Base-by-base conservation (phyloP, 1,140 invertebrate species). In the Drosophila auraria region DNA sequence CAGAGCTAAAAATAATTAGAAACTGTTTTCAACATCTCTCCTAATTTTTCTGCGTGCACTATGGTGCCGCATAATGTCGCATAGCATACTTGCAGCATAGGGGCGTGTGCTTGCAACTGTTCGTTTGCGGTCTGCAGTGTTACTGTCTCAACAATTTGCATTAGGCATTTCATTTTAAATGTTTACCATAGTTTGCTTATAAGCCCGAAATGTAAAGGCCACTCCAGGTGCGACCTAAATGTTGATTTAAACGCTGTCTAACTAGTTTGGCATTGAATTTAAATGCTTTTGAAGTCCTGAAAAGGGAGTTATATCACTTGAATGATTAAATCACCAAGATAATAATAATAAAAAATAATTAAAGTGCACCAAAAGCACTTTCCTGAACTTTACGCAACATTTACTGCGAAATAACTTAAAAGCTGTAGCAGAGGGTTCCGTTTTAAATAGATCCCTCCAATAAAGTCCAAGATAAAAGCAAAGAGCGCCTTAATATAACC, bases 101-200 rank as follows among this genome's bases (percentile, higher is more conserved):
- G 83, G 70, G 64, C 80, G 62, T 70, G 47, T 56, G 53, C 69
- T 61, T 63, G 62, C 54, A 59, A 64, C 42, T 60, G 59, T 59
- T 70, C 54, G 45, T 54, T 51, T 75, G 61, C 69, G 50, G 64
- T 74, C 58, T 53, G 54, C 66, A 42, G 30, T 57, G 74, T 60
- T 64, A 57, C 53, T 54, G 49, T 62, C 74, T 71, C 71, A 79
- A 82, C 78, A 90, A 89, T 90, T 86, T 86, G 86, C 87, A 90
- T 89, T 89, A 83, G 79, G 68, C 78, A 89, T 90, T 86, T 91
- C 82, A 86, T 86, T 89, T 90, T 82, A 90, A 90, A 90, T 86
- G 82, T 82, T 90, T 76, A 77, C 69, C 79, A 59, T 27, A 53
- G 57, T 44, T 60, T 57, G 70, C 42, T 89, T 78, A 87, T 87